Percentiles rank a stretch among this genome's conserved stretches.
Conservation (phyloP, 2,888 invertebrate genomes). For the Dermolepida albohirtum region DNA sequence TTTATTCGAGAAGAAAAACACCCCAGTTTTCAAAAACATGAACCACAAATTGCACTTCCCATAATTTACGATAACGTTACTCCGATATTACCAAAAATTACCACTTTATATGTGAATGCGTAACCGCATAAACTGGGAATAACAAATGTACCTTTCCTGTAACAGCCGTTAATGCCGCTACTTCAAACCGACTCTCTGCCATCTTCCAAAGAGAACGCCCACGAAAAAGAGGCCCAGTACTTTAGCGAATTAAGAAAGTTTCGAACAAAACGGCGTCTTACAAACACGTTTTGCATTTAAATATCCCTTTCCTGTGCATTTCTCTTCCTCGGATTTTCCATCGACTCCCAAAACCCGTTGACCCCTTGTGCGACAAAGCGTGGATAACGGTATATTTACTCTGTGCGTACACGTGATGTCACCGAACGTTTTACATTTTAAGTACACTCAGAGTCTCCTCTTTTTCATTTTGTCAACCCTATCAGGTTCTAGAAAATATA, state of each 20-base stretch:
- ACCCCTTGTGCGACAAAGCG: slow-evolving; percentile 21
- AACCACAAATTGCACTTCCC: not conserved
- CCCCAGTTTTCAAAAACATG: not conserved
- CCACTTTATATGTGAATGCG: slow-evolving; percentile 9
- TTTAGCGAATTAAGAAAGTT: slow-evolving; percentile 55
- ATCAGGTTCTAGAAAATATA: slow-evolving; percentile 4
- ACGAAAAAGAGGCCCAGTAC: slow-evolving; percentile 15
- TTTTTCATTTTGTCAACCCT: not conserved
- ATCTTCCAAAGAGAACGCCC: slow-evolving; percentile 6
- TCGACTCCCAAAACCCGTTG: not conserved
- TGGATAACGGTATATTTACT: slow-evolving; percentile 12
- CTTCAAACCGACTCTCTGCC: not conserved
- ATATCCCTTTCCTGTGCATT: slow-evolving; percentile 45
- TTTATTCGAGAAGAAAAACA: not conserved
- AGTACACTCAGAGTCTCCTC: not conserved
- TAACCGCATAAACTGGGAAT: slow-evolving; percentile 5
- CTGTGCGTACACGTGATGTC: slow-evolving; percentile 5
- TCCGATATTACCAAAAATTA: slow-evolving; percentile 13
- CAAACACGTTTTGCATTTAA: slow-evolving; percentile 56
- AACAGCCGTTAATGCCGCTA: slow-evolving; percentile 2
- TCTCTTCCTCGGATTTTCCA: not conserved
- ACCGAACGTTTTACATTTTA: slow-evolving; percentile 10
- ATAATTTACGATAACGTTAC: not conserved
- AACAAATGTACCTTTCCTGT: slow-evolving; percentile 11
- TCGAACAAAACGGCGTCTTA: slow-evolving; percentile 51